Evolutionary conservation across 2,888 invertebrate genomes (phyloP), one percentile per base, ranked within the genome.

Genomic region (Serrognathus titanus): DNA sequence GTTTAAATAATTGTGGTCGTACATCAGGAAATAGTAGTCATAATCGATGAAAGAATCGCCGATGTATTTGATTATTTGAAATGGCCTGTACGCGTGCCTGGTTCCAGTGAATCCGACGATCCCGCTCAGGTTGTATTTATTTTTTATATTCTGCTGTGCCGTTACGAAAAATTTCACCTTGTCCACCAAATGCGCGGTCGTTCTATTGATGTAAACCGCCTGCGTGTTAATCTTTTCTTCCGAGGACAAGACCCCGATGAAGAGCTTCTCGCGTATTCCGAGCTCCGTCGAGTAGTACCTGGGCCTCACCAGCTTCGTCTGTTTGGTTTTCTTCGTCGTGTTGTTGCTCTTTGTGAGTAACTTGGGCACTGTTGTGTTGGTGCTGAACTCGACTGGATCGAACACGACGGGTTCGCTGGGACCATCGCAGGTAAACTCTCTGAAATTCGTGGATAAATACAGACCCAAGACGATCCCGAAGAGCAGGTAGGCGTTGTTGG

Each of bases 211-310:
- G 10, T 94, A 93, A 37, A 88, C 81, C 0, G 91, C 91, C 63
- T 89, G 82, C 38, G 83, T 85, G 57, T 88, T 85, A 13, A 88
- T 85, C 70, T 83, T 89, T 49, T 86, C 85, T 68, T 87, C 86
- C 1, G 87, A 86, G 12, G 90, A 92, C 69, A 97, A 81, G 38
- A 96, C 88, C 12, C 90, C 94, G 36, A 94, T 86, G 71, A 97
- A 90, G 10, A 97, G 75, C 71, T 93, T 92, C 64, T 93, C 92
- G 59, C 90, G 83, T 66, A 97, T 96, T 12, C 95, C 97, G 53
- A 98, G 83, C 76, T 98, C 98, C 0, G 97, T 94, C 48, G 93
- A 94, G 73, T 94, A 96, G 80, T 95, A 98, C 16, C 97, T 83
- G 1, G 97, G 95, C 2, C 97, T 84, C 52, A 89, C 82, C 62